Conservation (phyloP, 2,888 invertebrate species). For the Emmelina monodactyla region DNA sequence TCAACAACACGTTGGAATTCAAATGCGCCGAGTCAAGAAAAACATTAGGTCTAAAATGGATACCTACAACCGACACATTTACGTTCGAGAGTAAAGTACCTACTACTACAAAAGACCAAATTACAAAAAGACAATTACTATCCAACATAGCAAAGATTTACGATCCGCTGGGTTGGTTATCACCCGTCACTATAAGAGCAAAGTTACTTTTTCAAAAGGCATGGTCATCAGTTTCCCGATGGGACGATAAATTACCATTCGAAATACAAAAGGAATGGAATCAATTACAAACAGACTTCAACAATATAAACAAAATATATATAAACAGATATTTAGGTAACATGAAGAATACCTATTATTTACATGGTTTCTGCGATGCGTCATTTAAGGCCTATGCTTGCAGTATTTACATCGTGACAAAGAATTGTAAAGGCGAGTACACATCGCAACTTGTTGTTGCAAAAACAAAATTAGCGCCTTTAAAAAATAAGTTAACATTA, state of each 20-base stretch:
- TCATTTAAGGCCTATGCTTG: conserved; percentile 7
- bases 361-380: conserved; percentile 7
- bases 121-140: conserved; percentile 7
- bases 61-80: conserved; percentile 6
- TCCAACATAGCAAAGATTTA: conserved; percentile 12
- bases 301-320: conserved; percentile 2
- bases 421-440: background rate
- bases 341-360: conserved; percentile 6
- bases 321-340: conserved; percentile 5
- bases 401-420: conserved; percentile 1
- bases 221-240: conserved; percentile 1
- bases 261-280: conserved; percentile 7
- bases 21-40: conserved; percentile 7
- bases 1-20: conserved; percentile 6
- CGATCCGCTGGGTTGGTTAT: conserved; percentile 13
- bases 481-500: background rate
- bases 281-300: conserved; percentile 5
- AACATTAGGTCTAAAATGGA: conserved; percentile 10
- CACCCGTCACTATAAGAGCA: conserved; percentile 7
- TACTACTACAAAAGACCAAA: background rate
- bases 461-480: conserved; percentile 1
- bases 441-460: background rate
- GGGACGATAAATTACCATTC: background rate
- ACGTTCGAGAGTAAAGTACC: conserved; percentile 3
- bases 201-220: conserved; percentile 10